phyloP scores from a whole-genome alignment of 2,888 invertebrate species.

The Cotesia congregata region DNA sequence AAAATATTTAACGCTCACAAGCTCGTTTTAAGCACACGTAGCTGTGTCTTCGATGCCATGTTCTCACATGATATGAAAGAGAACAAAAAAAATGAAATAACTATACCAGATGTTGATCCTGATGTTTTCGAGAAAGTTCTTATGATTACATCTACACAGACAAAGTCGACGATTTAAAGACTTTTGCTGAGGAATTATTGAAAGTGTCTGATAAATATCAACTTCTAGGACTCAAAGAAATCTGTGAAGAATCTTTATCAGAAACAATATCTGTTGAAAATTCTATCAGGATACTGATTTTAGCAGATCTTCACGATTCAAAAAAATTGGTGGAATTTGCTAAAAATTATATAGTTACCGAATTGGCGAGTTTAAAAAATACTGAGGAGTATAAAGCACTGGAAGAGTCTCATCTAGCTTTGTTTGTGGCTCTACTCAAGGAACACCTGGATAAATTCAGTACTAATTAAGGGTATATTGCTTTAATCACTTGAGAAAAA shows the following conservation, averaged over 20 bases:
- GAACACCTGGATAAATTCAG: too few relatives aligned
- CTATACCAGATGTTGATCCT: neutral
- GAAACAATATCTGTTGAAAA: constrained; percentile 1
- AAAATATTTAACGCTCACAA: too few relatives aligned
- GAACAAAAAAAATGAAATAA: neutral
- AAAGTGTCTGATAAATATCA: constrained; percentile 9
- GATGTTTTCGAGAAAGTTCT: constrained; percentile 1
- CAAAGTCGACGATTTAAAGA: neutral
- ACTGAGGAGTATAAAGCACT: neutral
- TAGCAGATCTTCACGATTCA: neutral
- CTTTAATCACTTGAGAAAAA: neutral
- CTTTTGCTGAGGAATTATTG: neutral
- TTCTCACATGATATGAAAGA: neutral
- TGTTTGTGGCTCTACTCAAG: neutral
- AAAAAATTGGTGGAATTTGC: neutral
- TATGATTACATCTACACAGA: constrained; percentile 18
- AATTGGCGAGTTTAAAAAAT: too few relatives aligned
- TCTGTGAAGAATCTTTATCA: neutral
- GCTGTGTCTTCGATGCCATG: neutral
- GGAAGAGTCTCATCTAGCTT: neutral
- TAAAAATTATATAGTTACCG: neutral
- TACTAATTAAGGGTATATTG: neutral
- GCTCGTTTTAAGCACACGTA: too few relatives aligned
- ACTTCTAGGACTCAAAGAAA: neutral
- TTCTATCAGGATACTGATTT: neutral